Evolutionary conservation across 2,113 vertebrate genomes (phyloP).

Genomic region (Myrmecobius fasciatus): DNA sequence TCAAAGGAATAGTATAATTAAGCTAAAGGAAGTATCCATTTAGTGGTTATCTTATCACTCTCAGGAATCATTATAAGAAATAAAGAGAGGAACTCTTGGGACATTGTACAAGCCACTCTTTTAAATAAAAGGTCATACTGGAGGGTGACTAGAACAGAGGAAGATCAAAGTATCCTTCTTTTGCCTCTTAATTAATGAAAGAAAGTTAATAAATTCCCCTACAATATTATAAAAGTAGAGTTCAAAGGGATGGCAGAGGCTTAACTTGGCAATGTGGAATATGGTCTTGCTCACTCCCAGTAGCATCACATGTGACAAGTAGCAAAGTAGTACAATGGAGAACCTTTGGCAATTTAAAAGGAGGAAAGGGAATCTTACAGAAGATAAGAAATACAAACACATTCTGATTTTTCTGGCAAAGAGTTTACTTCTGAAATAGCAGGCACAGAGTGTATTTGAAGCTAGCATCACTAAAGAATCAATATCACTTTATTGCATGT

Average conservation of each 20-base stretch:
- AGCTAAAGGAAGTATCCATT: background rate
- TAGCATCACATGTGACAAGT: background rate
- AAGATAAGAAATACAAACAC: background rate
- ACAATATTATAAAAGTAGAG: background rate
- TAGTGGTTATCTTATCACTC: background rate
- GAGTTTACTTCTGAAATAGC: background rate
- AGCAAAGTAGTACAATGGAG: background rate
- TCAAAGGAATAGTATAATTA: background rate
- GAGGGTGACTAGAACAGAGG: too few species aligned
- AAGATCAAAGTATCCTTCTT: background rate
- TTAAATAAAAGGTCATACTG: too few species aligned
- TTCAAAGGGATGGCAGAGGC: background rate
- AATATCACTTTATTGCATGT: background rate
- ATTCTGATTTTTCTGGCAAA: background rate
- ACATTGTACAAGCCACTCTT: too few species aligned
- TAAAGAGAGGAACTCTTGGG: background rate
- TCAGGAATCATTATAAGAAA: background rate
- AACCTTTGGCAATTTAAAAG: background rate
- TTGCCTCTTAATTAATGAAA: accelerated
- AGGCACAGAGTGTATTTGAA: background rate
- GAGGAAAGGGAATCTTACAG: background rate
- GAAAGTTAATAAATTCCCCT: too few species aligned
- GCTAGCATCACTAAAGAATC: background rate
- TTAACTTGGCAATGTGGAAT: background rate
- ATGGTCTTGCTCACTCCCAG: background rate